Evolutionary conservation across 2,888 invertebrate genomes (phyloP).

Genomic region (Lasioglossum pauxillum): DNA sequence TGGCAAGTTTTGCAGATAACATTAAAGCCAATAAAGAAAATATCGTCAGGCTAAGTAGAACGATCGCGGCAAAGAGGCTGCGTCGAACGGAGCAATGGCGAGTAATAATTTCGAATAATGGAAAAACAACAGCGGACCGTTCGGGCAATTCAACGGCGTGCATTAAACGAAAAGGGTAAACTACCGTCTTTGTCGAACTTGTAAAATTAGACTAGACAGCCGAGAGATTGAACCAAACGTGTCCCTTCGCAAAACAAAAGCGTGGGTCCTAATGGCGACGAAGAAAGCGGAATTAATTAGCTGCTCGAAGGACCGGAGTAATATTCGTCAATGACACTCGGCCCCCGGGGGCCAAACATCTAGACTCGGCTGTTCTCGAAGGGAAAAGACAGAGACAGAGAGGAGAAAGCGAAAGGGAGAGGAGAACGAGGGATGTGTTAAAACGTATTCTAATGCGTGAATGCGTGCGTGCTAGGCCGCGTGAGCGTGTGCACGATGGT

Average conservation of each 20-base stretch:
- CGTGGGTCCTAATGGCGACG: slow-evolving; percentile 36
- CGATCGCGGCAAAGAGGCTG: slow-evolving; percentile 24
- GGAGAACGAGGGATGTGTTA: slow-evolving; percentile 64
- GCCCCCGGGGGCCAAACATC: slow-evolving; percentile 55
- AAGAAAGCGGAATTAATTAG: slow-evolving; percentile 66
- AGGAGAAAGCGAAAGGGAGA: slow-evolving; percentile 18
- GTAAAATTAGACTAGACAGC: not conserved
- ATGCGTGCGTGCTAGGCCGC: slow-evolving; percentile 70
- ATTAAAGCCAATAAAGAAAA: slow-evolving; percentile 73
- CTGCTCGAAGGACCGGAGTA: slow-evolving; percentile 42
- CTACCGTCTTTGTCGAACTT: not conserved
- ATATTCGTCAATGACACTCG: slow-evolving; percentile 65
- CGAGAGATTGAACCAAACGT: not conserved
- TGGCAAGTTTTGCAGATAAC: slow-evolving; percentile 69
- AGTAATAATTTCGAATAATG: slow-evolving; percentile 52
- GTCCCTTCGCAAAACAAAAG: not conserved
- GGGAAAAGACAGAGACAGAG: slow-evolving; percentile 22
- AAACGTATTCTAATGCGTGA: slow-evolving; percentile 75
- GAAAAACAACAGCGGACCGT: slow-evolving; percentile 40
- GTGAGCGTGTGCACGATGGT: slow-evolving; percentile 76
- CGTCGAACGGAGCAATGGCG: slow-evolving; percentile 24
- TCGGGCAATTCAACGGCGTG: not conserved
- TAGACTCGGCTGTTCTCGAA: slow-evolving; percentile 37
- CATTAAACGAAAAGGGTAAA: not conserved
- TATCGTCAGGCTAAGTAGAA: slow-evolving; percentile 53